Base-by-base conservation (phyloP, 2,888 invertebrate genomes). In the Coleophora deauratella region DNA sequence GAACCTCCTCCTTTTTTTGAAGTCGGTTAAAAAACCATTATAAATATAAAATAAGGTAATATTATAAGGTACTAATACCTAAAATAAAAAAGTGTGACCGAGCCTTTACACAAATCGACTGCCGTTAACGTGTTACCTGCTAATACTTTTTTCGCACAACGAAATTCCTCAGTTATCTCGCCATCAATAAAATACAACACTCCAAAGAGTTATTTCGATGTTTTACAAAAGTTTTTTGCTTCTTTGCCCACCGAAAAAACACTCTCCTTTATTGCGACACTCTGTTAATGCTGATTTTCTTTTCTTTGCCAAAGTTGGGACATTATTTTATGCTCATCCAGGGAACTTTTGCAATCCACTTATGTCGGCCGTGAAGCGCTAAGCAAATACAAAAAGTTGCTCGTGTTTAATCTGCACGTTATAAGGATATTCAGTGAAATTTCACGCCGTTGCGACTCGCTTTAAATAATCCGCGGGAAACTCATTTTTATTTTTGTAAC, bases 331-430 rank as follows among this genome's bases (percentile, higher is more conserved):
- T 81, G 76, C 80, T 77, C 80, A 78, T 82, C 80, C 78, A 71
- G 58, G 51, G 70, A 85, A 85, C 82, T 84, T 85, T 85, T 69
- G 81, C 82, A 85, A 85, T 85, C 77, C 84, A 84, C 82, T 85
- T 84, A 84, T 79, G 81, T 82, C 84, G 81, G 72, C 77, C 72
- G 76, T 78, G 80, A 78, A 78, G 74, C 72, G 76, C 72, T 76
- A 80, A 79, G 78, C 76, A 82, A 82, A 85, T 76, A 84, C 78
- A 81, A 81, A 85, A 85, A 82, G 63, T 84, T 84, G 67, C 67
- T 55, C 69, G 66, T 74, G 74, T 79, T 81, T 82, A 82, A 85
- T 84, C 81, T 79, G 62, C 72, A 65, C 72, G 67, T 74, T 80
- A 77, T 80, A 74, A 75, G 75, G 72, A 70, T 79, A 79, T 80